phyloP scores from a whole-genome alignment of 2,888 invertebrate genomes.

The Rotaria magnacalcarata region DNA sequence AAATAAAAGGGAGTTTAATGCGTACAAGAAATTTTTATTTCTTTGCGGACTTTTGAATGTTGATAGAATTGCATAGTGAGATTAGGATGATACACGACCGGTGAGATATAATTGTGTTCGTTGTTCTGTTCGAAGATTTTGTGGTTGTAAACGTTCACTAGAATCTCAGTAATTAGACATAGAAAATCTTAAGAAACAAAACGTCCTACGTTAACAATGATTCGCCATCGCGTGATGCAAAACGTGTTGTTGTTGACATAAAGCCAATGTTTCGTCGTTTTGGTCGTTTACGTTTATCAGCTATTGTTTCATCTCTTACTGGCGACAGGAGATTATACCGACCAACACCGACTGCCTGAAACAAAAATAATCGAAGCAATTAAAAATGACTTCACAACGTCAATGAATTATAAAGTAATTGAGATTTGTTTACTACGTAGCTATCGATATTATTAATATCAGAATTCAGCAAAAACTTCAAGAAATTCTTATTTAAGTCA shows the following conservation, averaged over 20 bases:
- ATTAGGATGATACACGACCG: not conserved
- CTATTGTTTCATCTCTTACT: slow-evolving; percentile 19
- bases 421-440: too few species aligned
- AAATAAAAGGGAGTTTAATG: not conserved
- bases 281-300: slow-evolving; percentile 17
- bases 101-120: slow-evolving; percentile 31
- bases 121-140: slow-evolving; percentile 19
- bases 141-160: slow-evolving; percentile 35
- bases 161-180: not conserved
- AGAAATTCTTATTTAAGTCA: too few species aligned
- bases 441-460: too few species aligned
- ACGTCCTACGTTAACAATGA: not conserved
- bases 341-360: slow-evolving; percentile 41
- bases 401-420: too few species aligned
- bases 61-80: not conserved
- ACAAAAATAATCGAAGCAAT: too few species aligned
- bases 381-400: too few species aligned
- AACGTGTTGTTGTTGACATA: not conserved
- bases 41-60: not conserved
- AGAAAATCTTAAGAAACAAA: not conserved
- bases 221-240: not conserved
- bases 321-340: slow-evolving; percentile 33
- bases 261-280: slow-evolving; percentile 12
- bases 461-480: too few species aligned
- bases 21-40: too few species aligned